These are phyloP conservation scores for Oplegnathus fasciatus DNA, from an alignment of 2,113 vertebrate genomes.

Conservation along the genomic window DNA sequence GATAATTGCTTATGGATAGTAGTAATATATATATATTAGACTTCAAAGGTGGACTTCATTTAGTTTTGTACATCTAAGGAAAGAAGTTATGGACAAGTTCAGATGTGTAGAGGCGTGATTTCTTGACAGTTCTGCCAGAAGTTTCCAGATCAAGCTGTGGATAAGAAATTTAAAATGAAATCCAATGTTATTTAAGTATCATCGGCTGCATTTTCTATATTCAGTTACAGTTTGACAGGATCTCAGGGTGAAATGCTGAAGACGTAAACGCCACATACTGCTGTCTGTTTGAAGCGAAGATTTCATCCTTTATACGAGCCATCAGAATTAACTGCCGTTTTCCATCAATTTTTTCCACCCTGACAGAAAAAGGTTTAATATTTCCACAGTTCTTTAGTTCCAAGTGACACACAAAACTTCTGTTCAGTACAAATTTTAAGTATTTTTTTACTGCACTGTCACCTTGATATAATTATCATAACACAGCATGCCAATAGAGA, in stretches of 20 bases:
- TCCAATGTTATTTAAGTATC: constrained; percentile 14
- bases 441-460: background rate
- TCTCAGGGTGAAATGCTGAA: constrained; percentile 22
- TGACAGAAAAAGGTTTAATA: background rate
- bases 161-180: constrained; percentile 18
- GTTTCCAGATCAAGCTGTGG: constrained; percentile 13
- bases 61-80: constrained; percentile 10
- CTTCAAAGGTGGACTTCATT: constrained; percentile 47
- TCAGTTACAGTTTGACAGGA: constrained; percentile 37
- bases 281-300: constrained; percentile 22
- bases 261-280: constrained; percentile 29
- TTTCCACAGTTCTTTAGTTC: background rate
- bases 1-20: constrained; percentile 43
- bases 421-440: background rate
- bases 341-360: background rate
- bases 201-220: constrained; percentile 28
- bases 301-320: constrained; percentile 8
- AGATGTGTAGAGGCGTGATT: constrained; percentile 16
- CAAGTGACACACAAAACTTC: background rate
- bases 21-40: constrained; percentile 43
- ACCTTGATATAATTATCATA: background rate
- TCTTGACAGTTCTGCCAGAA: constrained; percentile 30
- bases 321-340: constrained; percentile 21
- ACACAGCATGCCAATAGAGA: background rate
- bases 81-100: constrained; percentile 14